Evolutionary conservation across 1,140 invertebrate genomes (phyloP).

Genomic region (Sitophilus oryzae): DNA sequence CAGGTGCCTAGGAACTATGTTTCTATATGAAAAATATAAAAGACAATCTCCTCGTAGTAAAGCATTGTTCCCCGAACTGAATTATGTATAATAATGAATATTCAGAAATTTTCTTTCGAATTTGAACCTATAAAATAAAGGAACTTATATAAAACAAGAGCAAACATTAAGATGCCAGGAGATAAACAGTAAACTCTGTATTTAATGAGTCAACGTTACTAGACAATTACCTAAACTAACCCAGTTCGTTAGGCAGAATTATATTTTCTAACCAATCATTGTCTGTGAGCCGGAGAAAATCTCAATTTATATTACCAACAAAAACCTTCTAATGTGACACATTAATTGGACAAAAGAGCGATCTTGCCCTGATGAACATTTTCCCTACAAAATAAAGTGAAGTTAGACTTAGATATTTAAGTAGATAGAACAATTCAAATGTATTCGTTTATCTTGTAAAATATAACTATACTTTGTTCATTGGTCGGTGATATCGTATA

Average conservation of each 20-base stretch:
- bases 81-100: too few relatives aligned
- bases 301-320: conserved; percentile 15
- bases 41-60: too few relatives aligned
- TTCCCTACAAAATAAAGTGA: conserved; percentile 16
- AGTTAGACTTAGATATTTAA: conserved; percentile 8
- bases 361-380: conserved; percentile 18
- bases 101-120: too few relatives aligned
- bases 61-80: too few relatives aligned
- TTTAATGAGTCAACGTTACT: conserved; percentile 13
- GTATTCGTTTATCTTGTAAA: too few relatives aligned
- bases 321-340: conserved; percentile 21
- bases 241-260: conserved; percentile 18
- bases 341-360: conserved; percentile 19
- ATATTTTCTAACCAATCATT: conserved; percentile 22
- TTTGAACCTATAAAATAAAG: too few relatives aligned
- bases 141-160: too few relatives aligned
- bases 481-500: too few relatives aligned
- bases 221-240: conserved; percentile 18
- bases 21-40: too few relatives aligned
- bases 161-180: too few relatives aligned
- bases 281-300: conserved; percentile 13
- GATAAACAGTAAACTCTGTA: not conserved
- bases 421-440: conserved; percentile 7
- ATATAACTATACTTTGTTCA: too few relatives aligned
- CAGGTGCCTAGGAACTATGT: too few relatives aligned